Evolutionary conservation across 2,797 vertebrate genomes (phyloP), one percentile per base, ranked within the genome.

Genomic region (Myioborus miniatus): DNA sequence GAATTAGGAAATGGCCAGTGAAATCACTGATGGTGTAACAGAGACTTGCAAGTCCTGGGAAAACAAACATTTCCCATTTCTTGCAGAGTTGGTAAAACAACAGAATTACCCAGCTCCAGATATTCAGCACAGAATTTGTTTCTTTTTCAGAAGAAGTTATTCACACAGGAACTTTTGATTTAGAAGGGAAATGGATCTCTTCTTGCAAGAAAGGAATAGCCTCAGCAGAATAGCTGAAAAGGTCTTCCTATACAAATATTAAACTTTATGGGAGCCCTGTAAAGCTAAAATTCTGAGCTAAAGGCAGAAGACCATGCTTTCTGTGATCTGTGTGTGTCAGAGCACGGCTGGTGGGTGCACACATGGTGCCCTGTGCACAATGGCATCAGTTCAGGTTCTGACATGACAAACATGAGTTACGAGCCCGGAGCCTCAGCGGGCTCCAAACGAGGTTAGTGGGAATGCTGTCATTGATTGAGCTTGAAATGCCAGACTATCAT

Each of bases 381-480:
- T 10, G 6, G 64, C 83, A 76, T 83, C 37, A 21, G 47, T 68
- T 84, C 72, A 65, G 74, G 60, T 59, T 94, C 58, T 68, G 87
- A 70, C 72, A 81, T 90, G 93, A 94, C 89, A 96, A 94, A 83
- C 41, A 63, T 95, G 96, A 96, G 91, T 96, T 94, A 95, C 74
- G 80, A 95, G 93, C 92, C 89, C 1, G 1, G 89, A 79, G 94
- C 83, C 89, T 76, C 87, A 74, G 77, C 1, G 4, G 49, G 74
- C 89, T 83, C 77, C 93, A 94, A 95, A 97, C 0, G 4, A 96
- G 70, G 89, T 96, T 96, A 97, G 91, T 87, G 85, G 85, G 67
- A 96, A 90, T 30, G 70, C 64, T 96, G 94, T 87, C 93, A 96
- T 94, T 95, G 93, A 93, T 60, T 93, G 96, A 95, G 80, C 89